These are phyloP conservation scores for Sympetrum striolatum DNA, from an alignment of 2,888 invertebrate species.

Conservation along the genomic window DNA sequence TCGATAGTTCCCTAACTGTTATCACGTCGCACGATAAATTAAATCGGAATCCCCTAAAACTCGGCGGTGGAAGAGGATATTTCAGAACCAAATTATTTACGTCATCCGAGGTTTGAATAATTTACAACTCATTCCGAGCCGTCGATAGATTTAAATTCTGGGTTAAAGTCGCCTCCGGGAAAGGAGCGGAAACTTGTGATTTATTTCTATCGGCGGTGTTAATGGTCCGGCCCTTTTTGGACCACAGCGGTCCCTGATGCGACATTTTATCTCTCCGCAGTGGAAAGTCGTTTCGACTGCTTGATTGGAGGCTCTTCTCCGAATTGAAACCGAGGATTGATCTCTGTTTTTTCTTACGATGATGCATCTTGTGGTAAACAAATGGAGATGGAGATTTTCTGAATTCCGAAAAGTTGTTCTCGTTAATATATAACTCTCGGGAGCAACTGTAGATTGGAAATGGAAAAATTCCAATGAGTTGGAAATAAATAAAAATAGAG, in stretches of 20 bases:
- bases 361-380: too few relatives aligned
- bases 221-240: neutral
- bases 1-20: neutral
- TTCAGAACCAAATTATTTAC: neutral
- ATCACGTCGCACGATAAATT: neutral
- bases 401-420: too few relatives aligned
- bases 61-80: neutral
- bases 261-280: neutral
- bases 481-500: too few relatives aligned
- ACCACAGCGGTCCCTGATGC: neutral
- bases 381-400: too few relatives aligned
- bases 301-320: too few relatives aligned
- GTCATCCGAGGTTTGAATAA: neutral
- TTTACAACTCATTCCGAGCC: neutral
- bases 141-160: neutral
- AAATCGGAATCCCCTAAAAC: neutral
- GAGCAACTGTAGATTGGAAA: too few relatives aligned
- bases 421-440: too few relatives aligned
- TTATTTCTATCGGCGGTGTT: neutral
- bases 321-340: too few relatives aligned
- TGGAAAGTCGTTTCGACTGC: too few relatives aligned
- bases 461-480: too few relatives aligned
- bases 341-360: too few relatives aligned
- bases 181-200: neutral
- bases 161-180: neutral